phyloP scores from a whole-genome alignment of 2,888 invertebrate species.

The Morpho deidamia region DNA sequence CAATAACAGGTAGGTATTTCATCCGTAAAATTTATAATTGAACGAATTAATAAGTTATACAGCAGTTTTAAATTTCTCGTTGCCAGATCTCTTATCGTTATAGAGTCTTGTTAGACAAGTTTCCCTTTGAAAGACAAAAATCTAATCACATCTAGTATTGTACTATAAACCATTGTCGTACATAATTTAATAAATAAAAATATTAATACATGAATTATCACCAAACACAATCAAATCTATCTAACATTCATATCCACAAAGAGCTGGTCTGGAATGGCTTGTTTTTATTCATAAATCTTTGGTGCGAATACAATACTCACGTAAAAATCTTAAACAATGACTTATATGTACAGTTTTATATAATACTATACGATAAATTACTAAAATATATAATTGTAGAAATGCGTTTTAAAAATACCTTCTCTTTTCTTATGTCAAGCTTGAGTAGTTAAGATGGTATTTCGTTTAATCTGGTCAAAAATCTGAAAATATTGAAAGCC shows the following conservation, averaged over 20 bases:
- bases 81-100: no score
- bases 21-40: no score
- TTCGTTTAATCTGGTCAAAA: conserved; percentile 42
- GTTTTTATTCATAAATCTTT: conserved; percentile 3
- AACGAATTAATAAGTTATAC: no score
- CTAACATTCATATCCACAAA: background rate
- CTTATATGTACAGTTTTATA: conserved; percentile 10
- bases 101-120: no score
- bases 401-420: conserved; percentile 9
- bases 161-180: no score
- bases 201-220: background rate
- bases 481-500: conserved; percentile 41
- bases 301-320: conserved; percentile 10
- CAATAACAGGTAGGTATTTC: no score
- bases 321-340: conserved; percentile 3
- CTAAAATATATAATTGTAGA: background rate
- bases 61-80: no score
- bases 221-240: background rate
- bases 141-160: no score
- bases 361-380: background rate
- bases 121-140: no score
- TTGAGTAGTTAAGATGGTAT: conserved; percentile 31
- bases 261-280: background rate
- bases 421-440: background rate
- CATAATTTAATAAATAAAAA: background rate